Evolutionary conservation across 2,888 invertebrate species (phyloP), one percentile per base, ranked within the genome.

Genomic region (Acanthosepion lycidas): DNA sequence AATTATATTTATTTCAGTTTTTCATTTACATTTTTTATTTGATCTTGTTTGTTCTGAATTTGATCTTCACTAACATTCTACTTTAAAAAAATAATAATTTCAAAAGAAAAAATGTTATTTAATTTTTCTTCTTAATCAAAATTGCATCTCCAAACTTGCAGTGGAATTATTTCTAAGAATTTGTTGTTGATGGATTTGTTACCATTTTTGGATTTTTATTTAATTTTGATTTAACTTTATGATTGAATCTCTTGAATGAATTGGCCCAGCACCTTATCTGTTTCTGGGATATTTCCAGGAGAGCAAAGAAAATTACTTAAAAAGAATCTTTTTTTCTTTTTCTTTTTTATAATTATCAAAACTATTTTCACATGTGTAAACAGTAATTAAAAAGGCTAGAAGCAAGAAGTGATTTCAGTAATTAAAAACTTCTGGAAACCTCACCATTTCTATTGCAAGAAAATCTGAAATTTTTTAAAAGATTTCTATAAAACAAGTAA

Each of bases 61-160:
- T n/a, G 78, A 78, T 78, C 78, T 33, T 78, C 78, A n/a, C 33
- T 78, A 78, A 15, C n/a, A 33, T 78, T 78, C 15, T 59, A 59
- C 33, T 78, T n/a, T n/a, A 78, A 78, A 78, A 42, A 78, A 78
- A 59, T 59, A 59, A 59, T 59, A 59, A 59, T 59, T 59, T 59
- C 59, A 59, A 59, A 59, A 59, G 59, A 59, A 78, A 78, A n/a
- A 78, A 78, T 78, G n/a, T 33, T 33, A 78, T 78, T 78, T 78
- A 78, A 78, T 78, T 78, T 78, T 78, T 78, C 78, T 78, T 78
- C 78, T 78, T 78, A 78, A 78, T 78, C 78, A 78, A 78, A 78
- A 78, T 78, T 78, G n/a, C 78, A 78, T 78, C 78, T 78, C 18
- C 15, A 78, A n/a, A 78, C 33, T 78, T 78, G 78, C 78, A 78